Percentiles rank a stretch among this genome's conserved stretches.
Conservation (phyloP, 1,140 invertebrate genomes). For the Neodiprion lecontei region DNA sequence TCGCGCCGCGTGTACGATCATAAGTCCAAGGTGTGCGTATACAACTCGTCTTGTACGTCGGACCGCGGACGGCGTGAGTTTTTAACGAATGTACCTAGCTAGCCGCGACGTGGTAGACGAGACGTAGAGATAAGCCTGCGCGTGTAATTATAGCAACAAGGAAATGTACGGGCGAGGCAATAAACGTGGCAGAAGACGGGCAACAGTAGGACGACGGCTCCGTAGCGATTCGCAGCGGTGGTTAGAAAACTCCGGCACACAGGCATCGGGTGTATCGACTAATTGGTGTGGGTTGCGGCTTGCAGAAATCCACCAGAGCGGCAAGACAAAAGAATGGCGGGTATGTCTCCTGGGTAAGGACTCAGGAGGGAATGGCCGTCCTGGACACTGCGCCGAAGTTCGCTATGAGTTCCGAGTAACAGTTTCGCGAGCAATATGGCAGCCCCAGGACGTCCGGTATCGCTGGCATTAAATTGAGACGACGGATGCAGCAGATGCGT, state of each 20-base stretch:
- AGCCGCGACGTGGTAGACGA: no score
- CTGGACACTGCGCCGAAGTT: no score
- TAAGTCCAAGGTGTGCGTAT: no score
- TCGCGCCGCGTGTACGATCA: no score
- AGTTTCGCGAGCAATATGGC: slow-evolving; percentile 30
- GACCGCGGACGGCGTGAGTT: no score
- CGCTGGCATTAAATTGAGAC: slow-evolving; percentile 19
- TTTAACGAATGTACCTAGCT: no score
- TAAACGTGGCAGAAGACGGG: not conserved
- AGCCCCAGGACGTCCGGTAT: slow-evolving; percentile 29
- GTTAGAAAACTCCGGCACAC: not conserved
- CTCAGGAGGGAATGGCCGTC: not conserved
- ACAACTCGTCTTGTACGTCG: no score
- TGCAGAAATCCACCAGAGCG: slow-evolving; percentile 31
- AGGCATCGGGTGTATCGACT: not conserved
- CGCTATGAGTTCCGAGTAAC: not conserved
- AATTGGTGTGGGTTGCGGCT: not conserved
- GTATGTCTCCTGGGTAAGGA: no score
- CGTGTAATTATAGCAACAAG: not conserved
- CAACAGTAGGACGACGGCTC: not conserved
- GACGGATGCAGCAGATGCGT: not conserved
- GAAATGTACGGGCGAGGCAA: not conserved
- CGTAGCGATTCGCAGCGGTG: not conserved
- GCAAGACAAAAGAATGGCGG: slow-evolving; percentile 42
- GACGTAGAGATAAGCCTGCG: not conserved